phyloP scores from a whole-genome alignment of 2,113 vertebrate species.

The Halcyon malimbica region DNA sequence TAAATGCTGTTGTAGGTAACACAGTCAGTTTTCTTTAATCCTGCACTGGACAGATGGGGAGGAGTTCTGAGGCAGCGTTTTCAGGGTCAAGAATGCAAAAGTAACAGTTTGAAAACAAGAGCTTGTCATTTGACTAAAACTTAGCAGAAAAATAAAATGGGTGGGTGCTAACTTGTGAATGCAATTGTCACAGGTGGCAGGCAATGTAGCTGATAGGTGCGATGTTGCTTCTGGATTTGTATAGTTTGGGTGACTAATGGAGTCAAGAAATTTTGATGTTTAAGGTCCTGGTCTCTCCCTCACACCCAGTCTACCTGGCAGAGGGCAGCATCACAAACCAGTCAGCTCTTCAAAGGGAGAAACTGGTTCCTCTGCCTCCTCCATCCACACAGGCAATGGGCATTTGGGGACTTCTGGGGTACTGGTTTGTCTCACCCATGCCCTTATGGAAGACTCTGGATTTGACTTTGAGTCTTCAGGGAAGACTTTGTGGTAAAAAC shows the following conservation, averaged over 20 bases:
- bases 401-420: neutral
- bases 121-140: neutral
- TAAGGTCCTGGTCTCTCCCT: neutral
- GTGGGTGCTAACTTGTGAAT: neutral
- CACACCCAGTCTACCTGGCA: neutral
- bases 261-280: neutral
- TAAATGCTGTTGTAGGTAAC: neutral
- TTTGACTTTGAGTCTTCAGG: neutral
- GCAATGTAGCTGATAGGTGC: neutral
- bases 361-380: neutral
- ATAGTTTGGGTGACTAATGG: neutral
- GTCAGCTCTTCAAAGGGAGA: neutral
- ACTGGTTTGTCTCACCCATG: neutral
- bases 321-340: neutral
- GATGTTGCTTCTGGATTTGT: neutral
- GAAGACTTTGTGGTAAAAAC: neutral
- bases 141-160: neutral
- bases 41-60: neutral
- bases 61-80: neutral
- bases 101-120: neutral
- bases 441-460: neutral
- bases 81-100: neutral
- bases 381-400: neutral
- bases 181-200: accelerated
- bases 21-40: neutral